Base-by-base conservation (phyloP, 2,113 vertebrate genomes). In the Gorsachius goisagi region DNA sequence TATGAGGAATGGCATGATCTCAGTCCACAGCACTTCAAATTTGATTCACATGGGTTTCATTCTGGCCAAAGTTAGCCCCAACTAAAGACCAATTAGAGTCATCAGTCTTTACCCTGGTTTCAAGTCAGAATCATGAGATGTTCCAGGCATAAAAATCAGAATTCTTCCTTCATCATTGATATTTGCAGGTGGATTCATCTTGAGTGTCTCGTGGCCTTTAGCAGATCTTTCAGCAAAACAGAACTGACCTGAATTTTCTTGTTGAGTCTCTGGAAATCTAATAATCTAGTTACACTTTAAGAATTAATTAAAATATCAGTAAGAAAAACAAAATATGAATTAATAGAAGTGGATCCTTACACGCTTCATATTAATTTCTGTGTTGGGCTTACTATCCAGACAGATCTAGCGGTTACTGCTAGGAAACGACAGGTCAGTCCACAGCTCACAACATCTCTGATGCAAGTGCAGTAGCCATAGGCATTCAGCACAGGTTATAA, bases 1-100 rank as follows among this genome's bases (percentile, higher is more conserved):
- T 84, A 26, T 1, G 21, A 83, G 71, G 63, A 90, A 30, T 0
- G 0, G 14, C 12, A 55, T 15, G 3, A 32, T 60, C 69, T 82
- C 62, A 50, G 58, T 68, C 23, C n/a, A 16, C 0, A 0, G 35
- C 1, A 1, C 52, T 58, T 82, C 66, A 75, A 4, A 45, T 73
- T 22, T 66, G 53, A 60, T 69, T 73, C 45, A 41, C 9, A 13
- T 21, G 15, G 2, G 6, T 67, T 89, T 84, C 16, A 24, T 66
- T 73, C 30, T 66, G 32, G 15, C 41, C 85, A 10, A 58, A 77
- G 8, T 58, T 39, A 92, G 20, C 27, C 49, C 28, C 33, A 49
- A 9, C 35, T 74, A 23, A 53, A 69, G 4, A 59, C 24, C 27
- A 90, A 0, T 68, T 50, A 24, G 5, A 49, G 8, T 56, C 45